Evolutionary conservation across 2,888 invertebrate species (phyloP).

Genomic region (Agapetus fuscipes): DNA sequence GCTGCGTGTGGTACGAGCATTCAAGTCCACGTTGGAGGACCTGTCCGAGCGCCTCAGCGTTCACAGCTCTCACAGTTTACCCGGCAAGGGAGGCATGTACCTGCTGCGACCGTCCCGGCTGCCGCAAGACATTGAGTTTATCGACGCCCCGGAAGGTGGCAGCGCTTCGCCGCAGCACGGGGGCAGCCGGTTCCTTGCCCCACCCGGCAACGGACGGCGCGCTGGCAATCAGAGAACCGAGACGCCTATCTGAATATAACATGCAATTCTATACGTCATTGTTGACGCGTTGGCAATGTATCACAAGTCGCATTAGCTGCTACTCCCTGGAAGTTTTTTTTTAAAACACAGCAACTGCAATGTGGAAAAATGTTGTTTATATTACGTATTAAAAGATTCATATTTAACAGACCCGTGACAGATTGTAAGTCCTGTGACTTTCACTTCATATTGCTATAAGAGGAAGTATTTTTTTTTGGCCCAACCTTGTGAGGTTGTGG

Average conservation of each 20-base stretch:
- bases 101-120: conserved; percentile 52
- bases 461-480: no score
- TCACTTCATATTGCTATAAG: no score
- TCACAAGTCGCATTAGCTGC: no score
- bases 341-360: no score
- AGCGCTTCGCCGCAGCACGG: conserved; percentile 25
- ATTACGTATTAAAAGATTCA: no score
- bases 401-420: no score
- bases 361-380: no score
- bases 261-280: background rate
- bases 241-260: conserved; percentile 22
- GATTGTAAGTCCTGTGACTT: no score
- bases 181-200: conserved; percentile 28
- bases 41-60: conserved; percentile 97
- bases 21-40: conserved; percentile 99
- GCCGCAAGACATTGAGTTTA: conserved; percentile 76
- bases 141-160: conserved; percentile 57
- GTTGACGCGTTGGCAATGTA: no score
- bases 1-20: conserved; percentile 99
- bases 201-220: conserved; percentile 38
- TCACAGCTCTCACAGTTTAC: conserved; percentile 93
- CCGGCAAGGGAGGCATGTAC: conserved; percentile 63
- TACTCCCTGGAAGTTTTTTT: no score
- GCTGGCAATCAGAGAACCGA: conserved; percentile 22
- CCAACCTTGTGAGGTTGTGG: no score